Conservation (phyloP, 2,113 vertebrate species). For the Maccullochella peelii region DNA sequence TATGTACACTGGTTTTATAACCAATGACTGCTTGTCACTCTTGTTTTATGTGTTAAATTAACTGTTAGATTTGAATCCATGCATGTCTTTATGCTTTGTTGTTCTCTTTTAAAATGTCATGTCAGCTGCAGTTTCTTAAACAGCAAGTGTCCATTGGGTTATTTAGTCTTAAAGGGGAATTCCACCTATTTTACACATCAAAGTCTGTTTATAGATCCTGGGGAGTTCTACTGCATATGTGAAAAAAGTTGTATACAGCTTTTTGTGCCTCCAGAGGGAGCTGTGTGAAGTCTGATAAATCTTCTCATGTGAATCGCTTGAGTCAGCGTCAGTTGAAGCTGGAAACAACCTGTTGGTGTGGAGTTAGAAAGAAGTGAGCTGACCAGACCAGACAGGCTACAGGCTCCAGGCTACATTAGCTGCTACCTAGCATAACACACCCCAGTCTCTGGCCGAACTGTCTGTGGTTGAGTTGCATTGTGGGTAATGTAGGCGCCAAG, state of each 20-base stretch:
- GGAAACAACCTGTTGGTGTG: too few species aligned
- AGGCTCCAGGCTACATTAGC: too few species aligned
- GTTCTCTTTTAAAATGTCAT: constrained; percentile 9
- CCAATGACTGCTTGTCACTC: background rate
- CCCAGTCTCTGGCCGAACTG: background rate
- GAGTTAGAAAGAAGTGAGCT: too few species aligned
- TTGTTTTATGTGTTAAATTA: background rate
- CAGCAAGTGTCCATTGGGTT: background rate
- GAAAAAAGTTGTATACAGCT: background rate
- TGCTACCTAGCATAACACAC: background rate
- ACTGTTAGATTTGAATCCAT: background rate
- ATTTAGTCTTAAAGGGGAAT: background rate
- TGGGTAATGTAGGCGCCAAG: background rate
- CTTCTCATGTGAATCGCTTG: too few species aligned
- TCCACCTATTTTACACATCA: background rate
- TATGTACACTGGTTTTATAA: background rate
- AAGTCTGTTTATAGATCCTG: background rate
- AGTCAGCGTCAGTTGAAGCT: too few species aligned
- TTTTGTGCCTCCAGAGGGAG: background rate
- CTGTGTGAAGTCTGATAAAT: too few species aligned
- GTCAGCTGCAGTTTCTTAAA: background rate
- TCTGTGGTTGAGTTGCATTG: background rate
- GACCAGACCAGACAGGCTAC: too few species aligned
- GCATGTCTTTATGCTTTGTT: constrained; percentile 39
- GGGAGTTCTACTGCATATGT: too few species aligned